Evolutionary conservation across 1,140 invertebrate species (phyloP), one percentile per base, ranked within the genome.

Genomic region (Dryas iulia): DNA sequence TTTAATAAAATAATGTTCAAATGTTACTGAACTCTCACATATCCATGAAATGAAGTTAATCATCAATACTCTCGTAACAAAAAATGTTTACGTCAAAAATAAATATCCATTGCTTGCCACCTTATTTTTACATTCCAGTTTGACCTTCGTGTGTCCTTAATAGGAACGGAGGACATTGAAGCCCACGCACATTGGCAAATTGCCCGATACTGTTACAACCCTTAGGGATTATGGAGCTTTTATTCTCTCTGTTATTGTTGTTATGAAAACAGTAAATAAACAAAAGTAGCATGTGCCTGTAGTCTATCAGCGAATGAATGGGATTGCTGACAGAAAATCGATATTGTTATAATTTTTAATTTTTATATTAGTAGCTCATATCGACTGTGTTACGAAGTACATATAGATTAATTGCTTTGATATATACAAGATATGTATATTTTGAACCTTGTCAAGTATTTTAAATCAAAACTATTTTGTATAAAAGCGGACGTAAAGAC

Each of bases 121-220:
- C 26, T 65, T 61, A 59, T 62, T 69, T 65, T 71, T 71, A 74
- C 39, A 66, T 73, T 58, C 57, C 56, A 52, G 7, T 14, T 58
- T 47, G 76, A 69, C 80, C 78, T 78, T 80, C 69, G 12, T 31
- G 23, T 67, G 75, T 64, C 79, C 81, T 84, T 82, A 76, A 62
- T 71, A 73, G 12, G 71, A 72, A 59, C 52, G 59, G 68, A 78
- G 77, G 74, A 74, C 78, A 60, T 69, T 69, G 59, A 69, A 71
- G 71, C 78, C 71, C 68, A 77, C 74, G 57, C 69, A 68, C 69
- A 74, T 74, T 79, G 79, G 80, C 80, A 78, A 73, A 61, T 77
- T 79, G 77, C 80, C 78, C 67, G 69, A 64, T 71, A 54, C 60
- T 56, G 64, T 76, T 71, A 75, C 53, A 69, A 47, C 59, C 66